phyloP scores from a whole-genome alignment of 2,113 vertebrate species.

The Guaruba guarouba region DNA sequence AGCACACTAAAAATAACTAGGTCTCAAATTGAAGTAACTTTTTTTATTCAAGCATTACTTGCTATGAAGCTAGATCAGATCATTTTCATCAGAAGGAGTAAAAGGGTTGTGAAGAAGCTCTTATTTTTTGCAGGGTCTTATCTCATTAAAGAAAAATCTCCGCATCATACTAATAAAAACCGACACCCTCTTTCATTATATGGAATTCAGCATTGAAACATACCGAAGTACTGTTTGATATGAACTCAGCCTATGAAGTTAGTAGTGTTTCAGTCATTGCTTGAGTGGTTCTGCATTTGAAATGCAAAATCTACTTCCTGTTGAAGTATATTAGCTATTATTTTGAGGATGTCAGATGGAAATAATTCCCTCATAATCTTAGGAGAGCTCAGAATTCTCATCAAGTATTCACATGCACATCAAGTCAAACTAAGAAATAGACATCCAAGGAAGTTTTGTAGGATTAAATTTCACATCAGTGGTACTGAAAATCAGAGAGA shows the following conservation, averaged over 20 bases:
- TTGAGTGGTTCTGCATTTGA: background rate
- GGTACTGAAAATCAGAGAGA: background rate
- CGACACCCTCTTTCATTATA: background rate
- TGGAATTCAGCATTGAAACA: background rate
- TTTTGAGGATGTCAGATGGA: constrained; percentile 2
- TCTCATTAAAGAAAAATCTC: background rate
- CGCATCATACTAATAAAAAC: background rate
- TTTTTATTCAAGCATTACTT: background rate
- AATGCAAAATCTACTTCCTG: background rate
- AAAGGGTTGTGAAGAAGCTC: background rate
- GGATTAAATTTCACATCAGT: background rate
- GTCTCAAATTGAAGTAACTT: background rate
- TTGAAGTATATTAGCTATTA: background rate
- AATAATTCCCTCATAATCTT: background rate
- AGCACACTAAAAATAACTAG: background rate
- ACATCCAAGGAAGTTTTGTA: background rate
- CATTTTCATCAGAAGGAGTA: background rate
- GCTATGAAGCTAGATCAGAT: background rate
- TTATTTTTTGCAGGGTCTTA: background rate
- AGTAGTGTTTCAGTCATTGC: background rate
- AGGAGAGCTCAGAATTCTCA: background rate
- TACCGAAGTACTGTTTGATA: background rate
- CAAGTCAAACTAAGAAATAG: background rate
- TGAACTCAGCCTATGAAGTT: background rate
- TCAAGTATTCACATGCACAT: background rate